Conservation (phyloP, 2,113 vertebrate genomes). For the Psephotus haematonotus region DNA sequence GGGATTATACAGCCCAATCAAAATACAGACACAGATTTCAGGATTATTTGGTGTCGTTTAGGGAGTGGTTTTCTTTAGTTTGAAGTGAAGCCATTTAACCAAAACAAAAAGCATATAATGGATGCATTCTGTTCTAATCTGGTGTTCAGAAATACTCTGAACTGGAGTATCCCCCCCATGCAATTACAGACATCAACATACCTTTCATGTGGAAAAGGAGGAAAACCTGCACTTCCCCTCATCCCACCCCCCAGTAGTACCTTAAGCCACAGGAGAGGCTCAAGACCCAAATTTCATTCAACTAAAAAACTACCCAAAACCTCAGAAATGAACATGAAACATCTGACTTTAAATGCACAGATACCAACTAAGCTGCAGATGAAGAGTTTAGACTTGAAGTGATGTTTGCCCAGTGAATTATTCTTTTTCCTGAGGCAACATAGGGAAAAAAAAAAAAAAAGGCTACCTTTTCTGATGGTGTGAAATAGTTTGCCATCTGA, state of each 20-base stretch:
- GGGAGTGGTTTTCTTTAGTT: background rate
- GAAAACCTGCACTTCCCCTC: background rate
- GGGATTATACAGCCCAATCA: background rate
- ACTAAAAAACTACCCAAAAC: background rate
- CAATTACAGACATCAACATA: background rate
- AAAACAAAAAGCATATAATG: constrained; percentile 25
- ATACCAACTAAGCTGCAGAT: constrained; percentile 40
- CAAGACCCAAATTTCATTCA: background rate
- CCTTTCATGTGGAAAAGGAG: background rate
- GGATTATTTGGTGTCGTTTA: background rate
- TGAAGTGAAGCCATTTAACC: constrained; percentile 29
- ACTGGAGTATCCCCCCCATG: background rate
- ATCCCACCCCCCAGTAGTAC: background rate
- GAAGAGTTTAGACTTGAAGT: constrained; percentile 51
- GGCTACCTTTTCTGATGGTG: constrained; percentile 68
- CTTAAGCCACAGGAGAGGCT: constrained; percentile 14
- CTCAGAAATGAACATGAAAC: constrained; percentile 36
- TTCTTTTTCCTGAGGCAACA: constrained; percentile 63
- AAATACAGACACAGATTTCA: background rate
- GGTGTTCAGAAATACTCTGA: background rate
- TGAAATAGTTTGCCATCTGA: constrained; percentile 96
- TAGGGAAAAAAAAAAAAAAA: background rate
- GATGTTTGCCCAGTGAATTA: constrained; percentile 46
- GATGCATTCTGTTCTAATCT: background rate
- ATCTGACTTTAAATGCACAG: constrained; percentile 50